Base-by-base conservation (phyloP, 2,888 invertebrate genomes). In the Scaptomyza caliginosa region DNA sequence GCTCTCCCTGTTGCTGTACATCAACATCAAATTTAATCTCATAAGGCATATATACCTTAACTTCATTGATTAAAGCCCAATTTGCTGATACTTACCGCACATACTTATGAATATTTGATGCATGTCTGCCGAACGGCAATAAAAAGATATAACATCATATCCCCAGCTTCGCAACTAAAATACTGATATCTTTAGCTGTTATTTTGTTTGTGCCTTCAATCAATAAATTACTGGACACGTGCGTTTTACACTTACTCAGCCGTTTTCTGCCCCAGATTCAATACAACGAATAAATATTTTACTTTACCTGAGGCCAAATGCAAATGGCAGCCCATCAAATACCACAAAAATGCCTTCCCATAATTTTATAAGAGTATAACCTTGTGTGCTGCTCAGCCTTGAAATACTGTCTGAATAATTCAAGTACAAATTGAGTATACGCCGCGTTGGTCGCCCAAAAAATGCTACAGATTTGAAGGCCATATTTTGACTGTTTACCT, bases 181-280 rank as follows among this genome's bases (percentile, higher is more conserved):
- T 28, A 23, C 36, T 40, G 24, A 23, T 43, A 30, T 51, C 17
- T 30, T 19, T 48, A 73, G 63, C 75, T 84, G 78, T 56, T 86
- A 48, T 59, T 56, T 56, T 67, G 46, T 49, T 51, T 67, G 62
- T 57, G 67, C 36, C 63, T 65, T 54, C 58, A 73, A 77, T 81
- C 82, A 73, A 81, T 74, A 77, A 78, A 77, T 74, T 74, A 76
- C 43, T 62, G 46, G 69, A 74, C 78, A 85, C 66, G 73, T 81
- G 65, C 45, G 66, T 49, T 43, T 57, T 50, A 67, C 71, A 67
- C 71, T 46, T 57, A 49, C 32, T 54, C 17, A 28, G 26, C 34
- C 34, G 34, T 19, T 60, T 57, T 50, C 36, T 36, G 46, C 45
- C 39, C 26, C 43, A 38, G 42, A 56, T 52, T 56, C 50, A 50